phyloP scores from a whole-genome alignment of 2,888 invertebrate species.

The Ophonus ardosiacus region DNA sequence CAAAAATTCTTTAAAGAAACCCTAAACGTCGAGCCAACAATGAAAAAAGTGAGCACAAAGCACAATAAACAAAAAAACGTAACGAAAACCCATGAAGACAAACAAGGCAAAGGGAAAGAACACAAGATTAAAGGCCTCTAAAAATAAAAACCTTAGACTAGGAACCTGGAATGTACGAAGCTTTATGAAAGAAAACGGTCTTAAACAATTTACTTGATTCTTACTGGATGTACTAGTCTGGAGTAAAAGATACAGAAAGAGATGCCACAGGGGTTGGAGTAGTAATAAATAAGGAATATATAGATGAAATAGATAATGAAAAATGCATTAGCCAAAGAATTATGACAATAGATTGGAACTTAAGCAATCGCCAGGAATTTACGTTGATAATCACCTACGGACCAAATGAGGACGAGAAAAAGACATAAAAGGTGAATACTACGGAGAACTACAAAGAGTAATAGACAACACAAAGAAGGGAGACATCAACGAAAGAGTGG shows the following conservation, averaged over 20 bases:
- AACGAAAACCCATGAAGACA: too few relatives aligned
- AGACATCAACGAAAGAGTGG: slow-evolving; percentile 1
- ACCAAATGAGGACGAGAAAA: not conserved
- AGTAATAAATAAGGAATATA: not conserved
- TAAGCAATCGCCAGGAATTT: not conserved
- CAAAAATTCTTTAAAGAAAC: too few relatives aligned
- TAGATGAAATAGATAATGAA: not conserved
- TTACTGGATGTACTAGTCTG: not conserved
- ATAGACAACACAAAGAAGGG: not conserved
- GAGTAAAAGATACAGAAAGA: not conserved
- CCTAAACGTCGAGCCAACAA: too few relatives aligned
- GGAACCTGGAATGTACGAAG: not conserved
- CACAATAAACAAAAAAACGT: too few relatives aligned
- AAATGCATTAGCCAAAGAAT: not conserved
- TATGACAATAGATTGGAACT: not conserved
- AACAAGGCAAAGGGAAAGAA: too few relatives aligned
- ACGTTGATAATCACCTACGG: not conserved
- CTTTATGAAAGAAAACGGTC: not conserved
- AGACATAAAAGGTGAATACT: not conserved
- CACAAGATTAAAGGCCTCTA: too few relatives aligned
- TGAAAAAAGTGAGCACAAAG: too few relatives aligned
- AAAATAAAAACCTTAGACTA: too few relatives aligned
- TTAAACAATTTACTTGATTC: not conserved
- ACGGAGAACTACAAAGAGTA: not conserved
- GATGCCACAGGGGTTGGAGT: not conserved